phyloP scores from a whole-genome alignment of 2,888 invertebrate species.

The Apotomis betuletana region DNA sequence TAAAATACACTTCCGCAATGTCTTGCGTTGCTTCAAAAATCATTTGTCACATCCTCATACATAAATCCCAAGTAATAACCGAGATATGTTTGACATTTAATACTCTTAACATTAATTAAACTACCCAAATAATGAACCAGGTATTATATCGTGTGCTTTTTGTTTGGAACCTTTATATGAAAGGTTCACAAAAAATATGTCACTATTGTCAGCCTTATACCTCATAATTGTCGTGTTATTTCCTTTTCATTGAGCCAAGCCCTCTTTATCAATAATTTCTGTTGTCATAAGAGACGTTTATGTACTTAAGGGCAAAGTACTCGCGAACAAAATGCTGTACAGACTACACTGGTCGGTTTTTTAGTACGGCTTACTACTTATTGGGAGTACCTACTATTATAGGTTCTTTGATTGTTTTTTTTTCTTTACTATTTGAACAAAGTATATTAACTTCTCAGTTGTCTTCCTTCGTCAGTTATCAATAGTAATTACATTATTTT shows the following conservation, averaged over 20 bases:
- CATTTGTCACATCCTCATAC: constrained; percentile 5
- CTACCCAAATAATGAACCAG: constrained; percentile 54
- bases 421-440: not conserved
- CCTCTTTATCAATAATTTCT: constrained; percentile 70
- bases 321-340: constrained; percentile 6
- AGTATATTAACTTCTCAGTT: no score
- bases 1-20: no score
- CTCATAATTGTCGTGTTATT: constrained; percentile 77
- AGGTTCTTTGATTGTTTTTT: not conserved
- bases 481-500: no score
- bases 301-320: constrained; percentile 51
- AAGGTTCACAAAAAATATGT: constrained; percentile 70
- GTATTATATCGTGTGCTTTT: constrained; percentile 48
- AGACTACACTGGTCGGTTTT: constrained; percentile 30
- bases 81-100: constrained; percentile 41
- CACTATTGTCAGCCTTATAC: constrained; percentile 73
- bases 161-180: constrained; percentile 63
- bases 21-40: not conserved
- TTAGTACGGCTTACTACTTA: not conserved
- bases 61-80: constrained; percentile 7
- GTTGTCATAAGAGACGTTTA: constrained; percentile 66
- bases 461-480: no score
- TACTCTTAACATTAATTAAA: constrained; percentile 63
- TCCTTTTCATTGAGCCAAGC: constrained; percentile 71
- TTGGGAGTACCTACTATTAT: not conserved